Percentiles rank a stretch among this genome's conserved stretches.
Conservation (phyloP, 2,888 invertebrate species). For the Tubulanus polymorphus region DNA sequence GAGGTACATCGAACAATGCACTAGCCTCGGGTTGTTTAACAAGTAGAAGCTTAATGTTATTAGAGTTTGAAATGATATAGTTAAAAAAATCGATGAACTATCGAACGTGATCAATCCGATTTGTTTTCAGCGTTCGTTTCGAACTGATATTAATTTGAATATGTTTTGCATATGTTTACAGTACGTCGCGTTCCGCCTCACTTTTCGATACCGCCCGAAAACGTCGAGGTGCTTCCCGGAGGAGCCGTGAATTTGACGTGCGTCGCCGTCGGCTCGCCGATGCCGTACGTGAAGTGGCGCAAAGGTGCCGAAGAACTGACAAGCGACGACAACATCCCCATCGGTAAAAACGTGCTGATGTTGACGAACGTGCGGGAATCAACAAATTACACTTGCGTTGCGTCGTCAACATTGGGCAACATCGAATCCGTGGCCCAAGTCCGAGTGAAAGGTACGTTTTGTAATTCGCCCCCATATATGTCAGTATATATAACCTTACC, state of each 20-base stretch:
- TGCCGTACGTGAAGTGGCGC: constrained; percentile 85
- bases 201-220: constrained; percentile 87
- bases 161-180: constrained; percentile 55
- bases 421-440: constrained; percentile 85
- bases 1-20: too few species aligned
- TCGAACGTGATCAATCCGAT: too few species aligned
- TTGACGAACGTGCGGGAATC: constrained; percentile 84
- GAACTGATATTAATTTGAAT: too few species aligned
- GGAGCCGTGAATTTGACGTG: constrained; percentile 89
- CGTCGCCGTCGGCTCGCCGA: constrained; percentile 95
- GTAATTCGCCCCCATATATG: too few species aligned
- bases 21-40: too few species aligned
- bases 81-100: too few species aligned
- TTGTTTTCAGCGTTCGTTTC: too few species aligned
- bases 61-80: too few species aligned
- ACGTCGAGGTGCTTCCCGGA: constrained; percentile 87
- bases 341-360: constrained; percentile 75
- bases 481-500: too few species aligned
- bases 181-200: constrained; percentile 92
- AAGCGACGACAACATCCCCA: constrained; percentile 64
- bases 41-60: too few species aligned
- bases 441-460: constrained; percentile 96
- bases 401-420: constrained; percentile 87
- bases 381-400: constrained; percentile 95
- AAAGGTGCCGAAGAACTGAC: constrained; percentile 63